These are phyloP conservation scores for Petromus typicus DNA, from an alignment of 2,113 vertebrate genomes.

Conservation along the genomic window DNA sequence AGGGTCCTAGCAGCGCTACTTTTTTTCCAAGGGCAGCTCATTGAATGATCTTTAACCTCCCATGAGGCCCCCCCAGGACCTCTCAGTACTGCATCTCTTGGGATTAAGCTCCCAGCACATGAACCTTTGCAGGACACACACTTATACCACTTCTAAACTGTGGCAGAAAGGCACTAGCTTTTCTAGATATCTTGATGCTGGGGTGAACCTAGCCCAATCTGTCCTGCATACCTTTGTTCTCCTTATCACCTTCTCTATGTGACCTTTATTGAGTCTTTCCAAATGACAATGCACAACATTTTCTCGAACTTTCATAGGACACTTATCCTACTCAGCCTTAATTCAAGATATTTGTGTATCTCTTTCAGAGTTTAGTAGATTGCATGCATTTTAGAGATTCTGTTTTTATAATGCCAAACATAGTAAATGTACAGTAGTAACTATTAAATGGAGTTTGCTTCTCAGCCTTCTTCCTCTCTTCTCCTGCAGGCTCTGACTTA, in stretches of 20 bases:
- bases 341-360: neutral
- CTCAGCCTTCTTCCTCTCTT: constrained; percentile 13
- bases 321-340: neutral
- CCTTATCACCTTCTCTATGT: neutral
- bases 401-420: neutral
- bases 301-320: neutral
- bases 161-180: neutral
- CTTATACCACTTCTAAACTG: neutral
- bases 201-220: neutral
- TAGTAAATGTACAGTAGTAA: constrained; percentile 9
- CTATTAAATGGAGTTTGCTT: constrained; percentile 64
- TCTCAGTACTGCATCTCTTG: neutral
- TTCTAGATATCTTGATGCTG: neutral
- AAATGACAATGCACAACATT: neutral
- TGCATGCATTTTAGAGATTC: neutral
- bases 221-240: neutral
- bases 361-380: neutral
- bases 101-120: neutral
- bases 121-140: neutral
- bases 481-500: constrained; percentile 27
- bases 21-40: neutral
- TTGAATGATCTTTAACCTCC: neutral
- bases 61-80: neutral
- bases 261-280: neutral
- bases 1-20: neutral